Conservation (phyloP, 2,888 invertebrate species). For the Entomobrya multifasciata region DNA sequence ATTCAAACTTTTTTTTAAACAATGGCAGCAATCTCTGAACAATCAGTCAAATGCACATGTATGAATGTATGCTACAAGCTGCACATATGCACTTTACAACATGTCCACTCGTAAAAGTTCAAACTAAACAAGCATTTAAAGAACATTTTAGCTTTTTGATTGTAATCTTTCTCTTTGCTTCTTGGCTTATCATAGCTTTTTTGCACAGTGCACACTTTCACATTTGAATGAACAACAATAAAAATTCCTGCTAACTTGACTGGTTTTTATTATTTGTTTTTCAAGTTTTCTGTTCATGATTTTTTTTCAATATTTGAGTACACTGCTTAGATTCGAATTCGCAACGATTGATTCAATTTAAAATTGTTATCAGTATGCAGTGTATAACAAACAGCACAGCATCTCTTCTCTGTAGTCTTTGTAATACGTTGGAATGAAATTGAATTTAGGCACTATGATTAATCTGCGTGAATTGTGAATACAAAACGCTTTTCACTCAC, state of each 20-base stretch:
- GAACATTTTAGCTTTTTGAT: constrained; percentile 14
- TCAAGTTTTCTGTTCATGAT: neutral
- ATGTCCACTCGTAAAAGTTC: neutral
- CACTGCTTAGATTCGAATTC: neutral
- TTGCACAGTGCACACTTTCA: constrained; percentile 50
- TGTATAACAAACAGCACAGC: too few relatives aligned
- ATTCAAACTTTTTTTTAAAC: neutral
- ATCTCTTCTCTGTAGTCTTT: neutral
- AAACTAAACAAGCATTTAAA: neutral
- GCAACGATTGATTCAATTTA: too few relatives aligned
- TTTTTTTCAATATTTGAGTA: constrained; percentile 9
- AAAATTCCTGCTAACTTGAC: constrained; percentile 60
- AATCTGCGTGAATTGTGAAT: constrained; percentile 47
- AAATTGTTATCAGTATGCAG: too few relatives aligned
- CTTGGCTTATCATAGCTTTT: constrained; percentile 7
- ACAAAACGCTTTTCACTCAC: constrained; percentile 47
- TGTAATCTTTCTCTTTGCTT: neutral
- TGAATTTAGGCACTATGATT: constrained; percentile 52
- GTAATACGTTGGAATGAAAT: constrained; percentile 36
- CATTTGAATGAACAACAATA: constrained; percentile 45
- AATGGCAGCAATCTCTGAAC: constrained; percentile 1
- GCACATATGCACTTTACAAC: neutral
- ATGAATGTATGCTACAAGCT: neutral
- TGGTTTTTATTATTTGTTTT: constrained; percentile 49
- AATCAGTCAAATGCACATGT: neutral